Evolutionary conservation across 2,113 vertebrate genomes (phyloP).

Genomic region (Carassius carassius): DNA sequence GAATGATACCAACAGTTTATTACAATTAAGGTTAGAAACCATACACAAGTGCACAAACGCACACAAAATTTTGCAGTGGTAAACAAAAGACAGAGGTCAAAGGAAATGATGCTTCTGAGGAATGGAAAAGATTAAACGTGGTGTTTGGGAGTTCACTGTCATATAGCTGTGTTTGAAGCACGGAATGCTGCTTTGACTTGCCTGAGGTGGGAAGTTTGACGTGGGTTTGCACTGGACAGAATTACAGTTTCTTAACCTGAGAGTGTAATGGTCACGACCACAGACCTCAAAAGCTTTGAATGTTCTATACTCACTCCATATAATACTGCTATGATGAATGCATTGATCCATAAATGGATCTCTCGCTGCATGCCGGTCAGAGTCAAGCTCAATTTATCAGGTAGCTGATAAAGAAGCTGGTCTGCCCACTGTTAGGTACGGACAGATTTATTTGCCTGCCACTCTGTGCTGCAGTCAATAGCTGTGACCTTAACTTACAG

Average conservation of each 20-base stretch:
- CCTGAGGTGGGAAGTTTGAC: slow-evolving; percentile 28
- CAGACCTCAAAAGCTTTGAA: slow-evolving; percentile 31
- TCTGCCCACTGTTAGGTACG: background rate
- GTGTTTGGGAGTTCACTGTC: slow-evolving; percentile 21
- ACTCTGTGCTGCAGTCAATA: slow-evolving; percentile 10
- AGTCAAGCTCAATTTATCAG: slow-evolving; percentile 18
- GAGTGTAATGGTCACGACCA: slow-evolving; percentile 1
- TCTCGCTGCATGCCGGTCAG: background rate
- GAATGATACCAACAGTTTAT: background rate
- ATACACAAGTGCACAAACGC: background rate
- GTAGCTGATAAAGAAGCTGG: background rate
- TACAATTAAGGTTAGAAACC: background rate
- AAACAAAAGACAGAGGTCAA: background rate
- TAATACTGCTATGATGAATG: background rate
- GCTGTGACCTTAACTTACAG: slow-evolving; percentile 26
- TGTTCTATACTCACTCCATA: background rate
- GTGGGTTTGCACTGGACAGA: slow-evolving; percentile 16
- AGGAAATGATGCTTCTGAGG: background rate
- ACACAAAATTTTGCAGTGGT: background rate
- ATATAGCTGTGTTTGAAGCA: background rate
- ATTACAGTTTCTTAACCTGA: slow-evolving; percentile 18
- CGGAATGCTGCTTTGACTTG: slow-evolving; percentile 28
- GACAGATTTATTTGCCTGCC: slow-evolving; percentile 34
- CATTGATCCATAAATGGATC: slow-evolving; percentile 21
- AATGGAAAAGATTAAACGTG: slow-evolving; percentile 42